Percentiles rank a stretch among this genome's conserved stretches.
Conservation (phyloP, 1,140 invertebrate species). For the Dinoponera quadriceps region DNA sequence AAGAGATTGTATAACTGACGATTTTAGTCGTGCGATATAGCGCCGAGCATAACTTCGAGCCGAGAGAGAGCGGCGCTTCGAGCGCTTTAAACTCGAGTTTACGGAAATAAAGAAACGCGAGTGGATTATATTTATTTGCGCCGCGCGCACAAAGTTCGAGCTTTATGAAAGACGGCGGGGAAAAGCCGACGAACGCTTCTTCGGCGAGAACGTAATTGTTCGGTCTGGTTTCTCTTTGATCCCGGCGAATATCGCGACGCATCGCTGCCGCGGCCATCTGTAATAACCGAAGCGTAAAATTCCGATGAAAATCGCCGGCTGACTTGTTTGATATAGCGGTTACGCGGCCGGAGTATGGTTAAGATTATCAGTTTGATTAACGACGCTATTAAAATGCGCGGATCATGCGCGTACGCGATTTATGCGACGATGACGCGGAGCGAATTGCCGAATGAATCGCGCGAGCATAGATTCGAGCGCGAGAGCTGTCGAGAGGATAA, state of each 20-base stretch:
- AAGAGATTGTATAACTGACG: no score
- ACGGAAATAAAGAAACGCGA: no score
- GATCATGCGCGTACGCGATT: constrained; percentile 24
- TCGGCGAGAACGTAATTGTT: constrained; percentile 31
- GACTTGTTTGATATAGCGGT: constrained; percentile 21
- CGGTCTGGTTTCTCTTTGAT: constrained; percentile 8
- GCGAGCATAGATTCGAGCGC: not conserved
- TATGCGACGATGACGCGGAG: constrained; percentile 27
- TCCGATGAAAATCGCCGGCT: constrained; percentile 17
- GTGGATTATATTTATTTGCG: no score
- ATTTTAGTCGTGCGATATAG: no score
- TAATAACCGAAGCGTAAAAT: constrained; percentile 47
- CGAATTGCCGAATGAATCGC: constrained; percentile 23
- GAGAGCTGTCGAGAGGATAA: not conserved
- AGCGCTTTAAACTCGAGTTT: no score
- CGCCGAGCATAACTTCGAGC: no score
- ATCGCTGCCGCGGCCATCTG: constrained; percentile 21
- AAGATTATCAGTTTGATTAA: constrained; percentile 59
- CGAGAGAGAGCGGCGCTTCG: no score
- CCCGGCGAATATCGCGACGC: not conserved
- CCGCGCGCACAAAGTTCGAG: no score
- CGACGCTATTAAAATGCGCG: constrained; percentile 29
- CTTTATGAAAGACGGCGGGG: not conserved
- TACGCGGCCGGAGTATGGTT: constrained; percentile 15
- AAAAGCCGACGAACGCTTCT: not conserved